phyloP scores from a whole-genome alignment of 2,797 vertebrate species.

The Anolis apletophallus region DNA sequence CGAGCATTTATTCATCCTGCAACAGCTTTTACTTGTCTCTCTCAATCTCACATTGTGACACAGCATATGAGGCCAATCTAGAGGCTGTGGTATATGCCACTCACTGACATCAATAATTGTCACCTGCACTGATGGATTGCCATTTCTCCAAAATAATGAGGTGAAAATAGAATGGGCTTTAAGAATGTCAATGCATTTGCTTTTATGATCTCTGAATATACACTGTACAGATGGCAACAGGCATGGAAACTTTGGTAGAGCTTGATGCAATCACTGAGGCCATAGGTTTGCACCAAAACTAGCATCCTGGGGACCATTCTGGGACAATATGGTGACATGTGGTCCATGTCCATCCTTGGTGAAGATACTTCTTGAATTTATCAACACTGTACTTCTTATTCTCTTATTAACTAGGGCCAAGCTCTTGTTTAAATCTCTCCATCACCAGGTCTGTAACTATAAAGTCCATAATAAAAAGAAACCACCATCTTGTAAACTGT shows the following conservation, averaged over 20 bases:
- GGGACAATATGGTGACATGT: not conserved
- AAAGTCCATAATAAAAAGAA: not conserved
- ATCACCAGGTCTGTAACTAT: not conserved
- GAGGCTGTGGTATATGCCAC: not conserved
- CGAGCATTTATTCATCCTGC: not conserved
- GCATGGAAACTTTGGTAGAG: not conserved
- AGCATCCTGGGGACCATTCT: no score
- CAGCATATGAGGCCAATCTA: not conserved
- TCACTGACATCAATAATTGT: not conserved
- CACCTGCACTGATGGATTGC: not conserved
- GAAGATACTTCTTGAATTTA: not conserved
- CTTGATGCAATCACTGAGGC: not conserved
- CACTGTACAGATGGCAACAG: not conserved
- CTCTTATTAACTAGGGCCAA: not conserved
- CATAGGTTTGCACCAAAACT: not conserved
- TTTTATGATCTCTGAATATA: not conserved
- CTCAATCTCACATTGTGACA: not conserved
- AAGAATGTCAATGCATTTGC: not conserved
- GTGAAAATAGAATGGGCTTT: not conserved
- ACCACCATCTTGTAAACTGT: not conserved
- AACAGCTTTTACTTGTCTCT: not conserved
- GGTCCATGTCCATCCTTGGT: no score
- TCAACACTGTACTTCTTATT: not conserved
- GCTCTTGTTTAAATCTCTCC: not conserved
- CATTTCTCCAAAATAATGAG: not conserved